Evolutionary conservation across 2,797 vertebrate species (phyloP), one percentile per base, ranked within the genome.

Genomic region (Mycteria americana): DNA sequence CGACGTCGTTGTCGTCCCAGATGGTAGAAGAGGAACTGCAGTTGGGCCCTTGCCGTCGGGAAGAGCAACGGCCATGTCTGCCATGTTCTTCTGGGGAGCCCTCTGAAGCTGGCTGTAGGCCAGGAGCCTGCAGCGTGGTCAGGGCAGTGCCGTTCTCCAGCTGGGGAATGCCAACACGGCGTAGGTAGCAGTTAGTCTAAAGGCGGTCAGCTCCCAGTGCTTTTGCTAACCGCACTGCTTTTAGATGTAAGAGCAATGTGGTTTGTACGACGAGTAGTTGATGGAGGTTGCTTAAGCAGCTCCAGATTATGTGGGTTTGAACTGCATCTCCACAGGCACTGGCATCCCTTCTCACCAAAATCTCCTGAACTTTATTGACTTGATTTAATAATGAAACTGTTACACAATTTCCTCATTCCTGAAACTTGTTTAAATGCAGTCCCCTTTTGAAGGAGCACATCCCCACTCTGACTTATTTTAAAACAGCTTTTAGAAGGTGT

Each of bases 401-500:
- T 77, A 53, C 2, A 54, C 19, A 21, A 43, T 72, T 91, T 80
- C 78, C 82, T 94, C 45, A 11, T 91, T 88, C 46, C 75, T 84
- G 62, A 96, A 93, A 73, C 85, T 46, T 88, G 69, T 88, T 82
- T 82, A 94, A 96, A 91, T 64, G 50, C 53, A 54, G 69, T 64
- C 45, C 9, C 59, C 60, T 88, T 90, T 69, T 28, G 7, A 84
- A 78, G 69, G 83, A 89, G 62, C 59, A 93, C 70, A 78, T 96
- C 91, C 82, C 37, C 59, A 9, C 79, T 92, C 79, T 96, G 95
- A 95, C 95, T 97, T 93, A 95, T 96, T 97, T 97, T 92, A 95
- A 92, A 96, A 43, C 76, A 85, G 97, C 94, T 97, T 94, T 96
- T 93, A 94, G 93, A 88, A 89, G 83, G 92, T 97, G 94, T 96